Evolutionary conservation across 2,113 vertebrate genomes (phyloP).

Genomic region (Colossoma macropomum): DNA sequence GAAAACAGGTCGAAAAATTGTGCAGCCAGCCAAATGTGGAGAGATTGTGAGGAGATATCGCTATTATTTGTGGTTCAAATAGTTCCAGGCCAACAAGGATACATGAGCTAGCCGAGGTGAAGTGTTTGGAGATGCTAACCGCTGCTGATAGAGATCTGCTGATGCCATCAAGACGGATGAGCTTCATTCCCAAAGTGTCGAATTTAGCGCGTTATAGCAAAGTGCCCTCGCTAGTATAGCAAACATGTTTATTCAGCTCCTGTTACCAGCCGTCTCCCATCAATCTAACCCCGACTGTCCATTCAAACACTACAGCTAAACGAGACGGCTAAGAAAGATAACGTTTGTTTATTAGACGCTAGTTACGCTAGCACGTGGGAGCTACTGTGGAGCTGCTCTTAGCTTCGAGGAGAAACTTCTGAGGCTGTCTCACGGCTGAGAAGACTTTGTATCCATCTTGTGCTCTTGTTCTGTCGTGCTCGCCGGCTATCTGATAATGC

Average conservation of each 20-base stretch:
- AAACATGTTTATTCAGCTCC: slow-evolving; percentile 56
- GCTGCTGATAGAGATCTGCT: slow-evolving; percentile 78
- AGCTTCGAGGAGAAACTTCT: background rate
- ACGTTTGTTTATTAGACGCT: background rate
- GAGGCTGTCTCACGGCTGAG: background rate
- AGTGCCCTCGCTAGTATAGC: slow-evolving; percentile 58
- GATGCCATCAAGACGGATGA: slow-evolving; percentile 60
- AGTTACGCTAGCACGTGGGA: background rate
- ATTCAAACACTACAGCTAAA: background rate
- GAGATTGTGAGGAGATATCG: slow-evolving; percentile 9
- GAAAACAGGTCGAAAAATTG: slow-evolving; percentile 41
- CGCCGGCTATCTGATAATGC: slow-evolving; percentile 28
- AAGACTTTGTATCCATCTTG: slow-evolving; percentile 11
- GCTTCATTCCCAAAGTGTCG: slow-evolving; percentile 71
- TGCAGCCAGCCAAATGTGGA: slow-evolving; percentile 27
- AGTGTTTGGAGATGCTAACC: slow-evolving; percentile 70
- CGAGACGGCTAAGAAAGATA: background rate
- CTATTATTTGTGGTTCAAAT: slow-evolving; percentile 39
- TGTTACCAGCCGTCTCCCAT: slow-evolving; percentile 46
- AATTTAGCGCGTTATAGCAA: slow-evolving; percentile 73
- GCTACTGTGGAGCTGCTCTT: background rate
- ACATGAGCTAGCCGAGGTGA: slow-evolving; percentile 26
- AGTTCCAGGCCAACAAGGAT: slow-evolving; percentile 36
- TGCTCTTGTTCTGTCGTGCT: background rate
- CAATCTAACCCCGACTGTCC: slow-evolving; percentile 40